Evolutionary conservation across 2,888 invertebrate species (phyloP).

Genomic region (Sesia bembeciformis): DNA sequence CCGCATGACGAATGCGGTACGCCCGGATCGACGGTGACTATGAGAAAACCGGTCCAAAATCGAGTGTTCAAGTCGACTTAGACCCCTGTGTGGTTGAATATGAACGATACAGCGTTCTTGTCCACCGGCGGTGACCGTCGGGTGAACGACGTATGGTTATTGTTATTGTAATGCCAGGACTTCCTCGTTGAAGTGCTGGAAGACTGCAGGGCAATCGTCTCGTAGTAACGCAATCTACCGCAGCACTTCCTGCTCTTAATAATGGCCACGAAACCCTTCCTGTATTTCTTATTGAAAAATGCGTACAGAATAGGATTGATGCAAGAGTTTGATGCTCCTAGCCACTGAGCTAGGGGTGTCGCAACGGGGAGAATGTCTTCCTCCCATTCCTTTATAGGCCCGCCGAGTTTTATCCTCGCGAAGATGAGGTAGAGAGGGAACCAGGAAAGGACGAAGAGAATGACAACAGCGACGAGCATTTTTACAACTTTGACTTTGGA

Average conservation of each 20-base stretch:
- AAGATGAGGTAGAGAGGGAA: conserved; percentile 92
- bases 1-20: neutral
- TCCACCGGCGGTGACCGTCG: conserved; percentile 68
- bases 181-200: conserved; percentile 90
- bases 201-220: conserved; percentile 89
- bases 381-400: conserved; percentile 83
- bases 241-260: conserved; percentile 90
- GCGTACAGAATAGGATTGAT: conserved; percentile 96
- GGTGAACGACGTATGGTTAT: conserved; percentile 76
- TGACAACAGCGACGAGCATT: conserved; percentile 94
- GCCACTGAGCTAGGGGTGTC: conserved; percentile 92
- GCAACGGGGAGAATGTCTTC: conserved; percentile 86
- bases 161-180: conserved; percentile 87
- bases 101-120: conserved; percentile 69
- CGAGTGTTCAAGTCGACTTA: conserved; percentile 39
- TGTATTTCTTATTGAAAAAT: conserved; percentile 95
- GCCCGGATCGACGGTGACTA: conserved; percentile 4
- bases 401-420: conserved; percentile 88
- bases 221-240: conserved; percentile 88
- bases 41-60: conserved; percentile 21
- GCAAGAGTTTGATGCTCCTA: conserved; percentile 95
- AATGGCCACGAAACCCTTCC: conserved; percentile 91
- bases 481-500: conserved; percentile 96
- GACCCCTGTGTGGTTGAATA: conserved; percentile 84
- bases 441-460: conserved; percentile 95